Conservation (phyloP, 2,113 vertebrate species). For the Chloebia gouldiae region DNA sequence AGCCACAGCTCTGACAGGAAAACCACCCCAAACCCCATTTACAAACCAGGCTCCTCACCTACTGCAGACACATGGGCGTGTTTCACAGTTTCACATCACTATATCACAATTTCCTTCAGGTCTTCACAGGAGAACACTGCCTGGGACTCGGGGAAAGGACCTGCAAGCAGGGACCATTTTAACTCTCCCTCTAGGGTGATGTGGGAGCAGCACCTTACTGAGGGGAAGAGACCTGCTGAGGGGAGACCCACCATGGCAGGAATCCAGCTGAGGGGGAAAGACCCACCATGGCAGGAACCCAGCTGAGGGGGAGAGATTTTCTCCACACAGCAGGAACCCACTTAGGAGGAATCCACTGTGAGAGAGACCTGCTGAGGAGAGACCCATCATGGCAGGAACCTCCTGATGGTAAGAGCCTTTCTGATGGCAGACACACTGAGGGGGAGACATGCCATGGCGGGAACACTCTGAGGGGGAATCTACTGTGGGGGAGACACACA, state of each 20-base stretch:
- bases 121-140: neutral
- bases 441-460: fast-evolving
- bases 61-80: neutral
- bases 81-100: neutral
- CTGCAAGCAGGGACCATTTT: neutral
- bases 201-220: neutral
- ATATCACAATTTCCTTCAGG: neutral
- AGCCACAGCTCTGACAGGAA: neutral
- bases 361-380: neutral
- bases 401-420: neutral
- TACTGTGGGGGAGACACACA: neutral
- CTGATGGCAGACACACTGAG: neutral
- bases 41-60: neutral
- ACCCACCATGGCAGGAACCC: neutral
- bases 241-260: neutral
- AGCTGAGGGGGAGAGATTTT: neutral
- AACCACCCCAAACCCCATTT: neutral
- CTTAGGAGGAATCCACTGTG: neutral
- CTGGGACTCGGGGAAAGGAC: neutral
- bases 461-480: neutral
- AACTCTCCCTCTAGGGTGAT: neutral
- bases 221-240: neutral
- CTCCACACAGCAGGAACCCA: neutral
- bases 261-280: neutral
- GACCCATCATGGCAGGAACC: neutral